These are phyloP conservation scores for Periophthalmodon schlosseri DNA, from an alignment of 2,113 vertebrate genomes.

Conservation along the genomic window DNA sequence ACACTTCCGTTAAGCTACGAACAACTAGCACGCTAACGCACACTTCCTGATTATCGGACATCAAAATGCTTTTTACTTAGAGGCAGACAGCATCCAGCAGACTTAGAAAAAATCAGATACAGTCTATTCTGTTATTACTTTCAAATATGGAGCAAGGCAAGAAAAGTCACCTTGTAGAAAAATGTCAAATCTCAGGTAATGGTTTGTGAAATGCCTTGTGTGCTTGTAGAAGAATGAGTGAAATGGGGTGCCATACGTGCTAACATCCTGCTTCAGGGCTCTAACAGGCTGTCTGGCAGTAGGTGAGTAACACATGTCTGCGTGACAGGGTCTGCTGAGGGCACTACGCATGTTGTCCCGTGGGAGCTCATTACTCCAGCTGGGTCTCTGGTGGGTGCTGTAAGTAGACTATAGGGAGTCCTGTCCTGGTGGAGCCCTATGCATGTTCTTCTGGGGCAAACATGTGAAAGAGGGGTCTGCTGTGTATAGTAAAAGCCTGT, in stretches of 20 bases:
- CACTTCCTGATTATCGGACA: too few species aligned
- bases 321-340: conserved; percentile 27
- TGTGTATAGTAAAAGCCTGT: conserved; percentile 68
- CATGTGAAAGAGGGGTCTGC: conserved; percentile 36
- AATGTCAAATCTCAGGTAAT: background rate
- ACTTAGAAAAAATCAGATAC: too few species aligned
- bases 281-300: conserved; percentile 11
- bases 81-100: too few species aligned
- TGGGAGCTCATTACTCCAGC: conserved; percentile 67
- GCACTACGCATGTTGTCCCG: conserved; percentile 22
- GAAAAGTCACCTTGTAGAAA: conserved; percentile 1
- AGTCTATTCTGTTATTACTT: background rate
- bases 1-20: too few species aligned
- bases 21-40: too few species aligned
- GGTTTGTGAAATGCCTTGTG: background rate
- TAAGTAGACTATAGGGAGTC: conserved; percentile 49
- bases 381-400: conserved; percentile 49
- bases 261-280: conserved; percentile 17
- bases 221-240: conserved; percentile 2
- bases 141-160: background rate
- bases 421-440: conserved; percentile 24
- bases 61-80: too few species aligned
- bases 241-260: background rate
- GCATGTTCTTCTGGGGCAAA: conserved; percentile 51
- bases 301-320: conserved; percentile 31